These are phyloP conservation scores for Gorsachius goisagi DNA, from an alignment of 2,113 vertebrate species.

Conservation along the genomic window DNA sequence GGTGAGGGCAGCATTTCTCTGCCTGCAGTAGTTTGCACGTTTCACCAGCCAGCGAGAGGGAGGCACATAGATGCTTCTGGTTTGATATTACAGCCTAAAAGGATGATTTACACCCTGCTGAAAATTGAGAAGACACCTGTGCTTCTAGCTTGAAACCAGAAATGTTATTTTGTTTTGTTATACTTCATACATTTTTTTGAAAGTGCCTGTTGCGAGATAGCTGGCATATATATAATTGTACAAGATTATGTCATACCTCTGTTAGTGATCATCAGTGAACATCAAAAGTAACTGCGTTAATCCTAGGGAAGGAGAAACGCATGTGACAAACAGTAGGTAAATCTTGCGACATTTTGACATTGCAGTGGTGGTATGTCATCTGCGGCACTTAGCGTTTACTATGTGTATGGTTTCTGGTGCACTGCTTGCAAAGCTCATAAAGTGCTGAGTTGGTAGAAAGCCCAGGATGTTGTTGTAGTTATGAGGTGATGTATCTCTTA, in stretches of 20 bases:
- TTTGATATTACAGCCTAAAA: not conserved
- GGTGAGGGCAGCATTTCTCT: not conserved
- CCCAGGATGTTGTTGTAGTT: not conserved
- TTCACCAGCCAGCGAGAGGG: rapidly evolving
- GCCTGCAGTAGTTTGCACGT: not conserved
- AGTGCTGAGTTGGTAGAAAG: not conserved
- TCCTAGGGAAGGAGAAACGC: not conserved
- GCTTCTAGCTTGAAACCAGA: not conserved
- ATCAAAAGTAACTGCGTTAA: not conserved
- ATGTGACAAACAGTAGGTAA: not conserved
- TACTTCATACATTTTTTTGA: not conserved
- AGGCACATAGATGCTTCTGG: not conserved
- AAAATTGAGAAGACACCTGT: not conserved
- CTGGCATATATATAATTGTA: not conserved
- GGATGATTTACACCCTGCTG: not conserved
- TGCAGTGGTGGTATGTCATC: not conserved
- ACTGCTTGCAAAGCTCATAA: not conserved
- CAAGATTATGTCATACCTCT: not conserved
- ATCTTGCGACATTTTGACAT: not conserved
- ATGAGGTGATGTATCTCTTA: not conserved
- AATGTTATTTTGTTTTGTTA: not conserved
- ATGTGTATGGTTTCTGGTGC: not conserved
- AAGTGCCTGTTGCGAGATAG: not conserved
- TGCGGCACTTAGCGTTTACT: not conserved
- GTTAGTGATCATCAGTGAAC: not conserved